Conservation (phyloP, 1,140 invertebrate genomes). For the Microvelia longipes region DNA sequence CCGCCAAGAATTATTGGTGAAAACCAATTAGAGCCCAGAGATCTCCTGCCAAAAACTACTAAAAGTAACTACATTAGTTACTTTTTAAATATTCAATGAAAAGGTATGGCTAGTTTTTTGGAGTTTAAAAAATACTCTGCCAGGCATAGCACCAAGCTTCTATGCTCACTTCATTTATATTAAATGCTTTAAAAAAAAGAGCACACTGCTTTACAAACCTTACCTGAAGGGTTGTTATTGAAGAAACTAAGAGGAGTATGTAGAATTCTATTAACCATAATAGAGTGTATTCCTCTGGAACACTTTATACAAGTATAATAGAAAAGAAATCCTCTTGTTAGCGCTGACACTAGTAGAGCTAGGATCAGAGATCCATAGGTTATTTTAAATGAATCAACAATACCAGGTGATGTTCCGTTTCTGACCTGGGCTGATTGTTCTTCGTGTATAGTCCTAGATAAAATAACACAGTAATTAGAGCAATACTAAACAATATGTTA, state of each 20-base stretch:
- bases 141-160: too few relatives aligned
- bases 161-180: too few relatives aligned
- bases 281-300: conserved; percentile 47
- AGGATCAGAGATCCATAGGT: background rate
- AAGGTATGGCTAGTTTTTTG: too few relatives aligned
- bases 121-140: too few relatives aligned
- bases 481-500: background rate
- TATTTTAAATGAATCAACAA: background rate
- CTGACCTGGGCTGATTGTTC: background rate
- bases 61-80: too few relatives aligned
- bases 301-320: conserved; percentile 47
- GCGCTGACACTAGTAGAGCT: background rate
- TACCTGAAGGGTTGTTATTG: conserved; percentile 47
- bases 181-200: too few relatives aligned
- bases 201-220: too few relatives aligned
- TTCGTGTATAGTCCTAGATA: conserved; percentile 1
- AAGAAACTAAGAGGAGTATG: conserved; percentile 49
- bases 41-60: too few relatives aligned
- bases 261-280: conserved; percentile 43
- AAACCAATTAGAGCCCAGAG: too few relatives aligned
- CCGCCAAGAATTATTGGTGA: too few relatives aligned
- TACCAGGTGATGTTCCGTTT: background rate
- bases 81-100: too few relatives aligned
- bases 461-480: background rate
- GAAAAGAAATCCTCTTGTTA: conserved; percentile 28